Evolutionary conservation across 2,113 vertebrate species (phyloP), one percentile per base, ranked within the genome.

Genomic region (Limnothrissa miodon): DNA sequence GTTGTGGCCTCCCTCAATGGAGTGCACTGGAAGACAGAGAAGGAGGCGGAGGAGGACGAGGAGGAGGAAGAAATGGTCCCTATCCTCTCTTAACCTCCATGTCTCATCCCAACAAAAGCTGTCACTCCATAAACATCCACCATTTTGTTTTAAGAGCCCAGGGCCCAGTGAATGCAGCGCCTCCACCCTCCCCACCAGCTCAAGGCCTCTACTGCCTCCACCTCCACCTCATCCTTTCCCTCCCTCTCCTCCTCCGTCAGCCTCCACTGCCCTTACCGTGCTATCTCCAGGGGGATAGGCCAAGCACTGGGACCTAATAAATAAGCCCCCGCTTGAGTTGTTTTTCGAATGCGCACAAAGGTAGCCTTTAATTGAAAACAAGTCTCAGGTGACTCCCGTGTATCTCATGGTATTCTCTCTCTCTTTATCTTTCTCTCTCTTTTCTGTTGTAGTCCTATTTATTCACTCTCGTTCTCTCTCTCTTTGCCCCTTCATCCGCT

Each of bases 281-380:
- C n/a, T 29, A 62, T 70, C 62, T 29, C 33, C 66, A 33, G 66
- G 66, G 66, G 66, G 66, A 17, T 10, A 36, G 33, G 29, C 33
- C 25, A 17, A 29, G 29, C 66, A 36, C 5, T 11, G 66, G 66
- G 66, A 36, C 66, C 66, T 74, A 13, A 74, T 74, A 74, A 74
- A 74, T 36, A 74, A 74, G 66, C 66, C 48, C 70, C 45, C 15
- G 45, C 59, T 78, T 81, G 84, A 82, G 81, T 82, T 80, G 81
- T 66, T 85, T 74, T 82, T 74, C 56, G 79, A 66, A 80, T 80
- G 78, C 78, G 66, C 78, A 74, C 53, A 82, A 85, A 82, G 78
- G 78, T 82, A 82, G 81, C 81, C 78, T 82, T 85, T 82, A 79
- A 59, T 83, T 84, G 83, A 84, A 80, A 82, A 46, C 59, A 66